Conservation (phyloP, 2,888 invertebrate species). For the Eristalis tenax region DNA sequence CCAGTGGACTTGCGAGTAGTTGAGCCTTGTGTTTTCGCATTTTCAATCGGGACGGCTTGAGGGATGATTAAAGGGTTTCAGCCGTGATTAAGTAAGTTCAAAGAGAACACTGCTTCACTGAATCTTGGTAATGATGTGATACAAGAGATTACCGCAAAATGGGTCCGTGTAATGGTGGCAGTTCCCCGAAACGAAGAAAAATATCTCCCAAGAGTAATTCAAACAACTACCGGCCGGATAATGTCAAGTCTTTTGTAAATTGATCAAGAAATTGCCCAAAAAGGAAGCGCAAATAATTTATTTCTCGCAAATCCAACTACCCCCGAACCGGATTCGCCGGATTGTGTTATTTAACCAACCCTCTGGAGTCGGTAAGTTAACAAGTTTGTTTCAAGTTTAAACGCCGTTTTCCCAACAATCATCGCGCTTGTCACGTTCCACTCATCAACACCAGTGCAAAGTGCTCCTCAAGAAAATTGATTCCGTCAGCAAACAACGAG, state of each 20-base stretch:
- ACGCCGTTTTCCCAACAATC: not conserved
- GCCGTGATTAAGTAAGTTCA: not conserved
- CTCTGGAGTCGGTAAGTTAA: not conserved
- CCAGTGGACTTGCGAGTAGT: slow-evolving; percentile 11
- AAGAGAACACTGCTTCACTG: not conserved
- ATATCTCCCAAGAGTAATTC: too few relatives aligned
- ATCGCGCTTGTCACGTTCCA: not conserved
- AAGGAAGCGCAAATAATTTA: not conserved
- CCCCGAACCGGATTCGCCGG: too few relatives aligned
- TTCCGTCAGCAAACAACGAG: not conserved
- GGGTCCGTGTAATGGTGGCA: not conserved
- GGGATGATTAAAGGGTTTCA: not conserved
- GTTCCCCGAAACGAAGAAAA: too few relatives aligned
- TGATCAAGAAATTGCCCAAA: not conserved
- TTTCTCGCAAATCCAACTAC: not conserved
- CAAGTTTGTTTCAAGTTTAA: not conserved
- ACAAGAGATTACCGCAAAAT: not conserved
- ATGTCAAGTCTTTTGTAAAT: not conserved
- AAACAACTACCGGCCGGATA: too few relatives aligned
- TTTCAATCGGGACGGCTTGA: not conserved
- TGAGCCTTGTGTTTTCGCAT: not conserved
- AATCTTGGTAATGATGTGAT: not conserved
- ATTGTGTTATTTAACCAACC: not conserved
- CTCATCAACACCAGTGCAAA: not conserved
- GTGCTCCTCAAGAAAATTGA: not conserved